Evolutionary conservation across 53 echinoderm and acorn worm species (phyloP).

Genomic region (Temnopleurus reevesii): DNA sequence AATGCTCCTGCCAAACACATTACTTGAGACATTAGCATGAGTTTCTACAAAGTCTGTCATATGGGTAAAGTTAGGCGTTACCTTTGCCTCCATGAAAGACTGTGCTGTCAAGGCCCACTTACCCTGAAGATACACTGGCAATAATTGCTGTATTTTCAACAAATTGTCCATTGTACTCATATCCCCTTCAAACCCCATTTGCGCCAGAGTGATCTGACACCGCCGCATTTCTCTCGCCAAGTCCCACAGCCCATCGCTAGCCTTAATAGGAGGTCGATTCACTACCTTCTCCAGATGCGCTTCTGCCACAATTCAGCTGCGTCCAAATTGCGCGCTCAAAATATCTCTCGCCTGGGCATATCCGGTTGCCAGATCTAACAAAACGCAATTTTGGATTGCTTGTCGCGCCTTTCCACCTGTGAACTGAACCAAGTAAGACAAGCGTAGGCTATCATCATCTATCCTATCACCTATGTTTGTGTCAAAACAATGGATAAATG

Average conservation of each 20-base stretch:
- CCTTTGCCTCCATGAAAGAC: conserved; percentile 33
- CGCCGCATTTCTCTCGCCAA: conserved; percentile 69
- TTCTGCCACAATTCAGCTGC: not conserved
- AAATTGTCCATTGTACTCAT: conserved; percentile 61
- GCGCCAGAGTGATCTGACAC: conserved; percentile 64
- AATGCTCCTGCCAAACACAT: conserved; percentile 39
- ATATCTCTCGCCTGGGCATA: conserved; percentile 24
- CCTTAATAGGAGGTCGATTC: conserved; percentile 50
- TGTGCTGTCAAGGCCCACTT: conserved; percentile 54
- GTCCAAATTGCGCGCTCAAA: conserved; percentile 46
- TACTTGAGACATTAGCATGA: conserved; percentile 42
- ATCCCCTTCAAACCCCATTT: conserved; percentile 67
- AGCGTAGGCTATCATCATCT: not conserved
- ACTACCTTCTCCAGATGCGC: conserved; percentile 21
- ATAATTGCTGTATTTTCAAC: conserved; percentile 55
- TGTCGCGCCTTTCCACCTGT: conserved; percentile 46
- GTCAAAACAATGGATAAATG: conserved; percentile 38
- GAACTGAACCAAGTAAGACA: conserved; percentile 51
- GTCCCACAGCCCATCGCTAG: conserved; percentile 62
- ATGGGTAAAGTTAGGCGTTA: conserved; percentile 38
- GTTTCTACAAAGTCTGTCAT: conserved; percentile 59
- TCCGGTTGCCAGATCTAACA: conserved; percentile 9
- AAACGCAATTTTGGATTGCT: conserved; percentile 47
- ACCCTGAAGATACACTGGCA: conserved; percentile 45
- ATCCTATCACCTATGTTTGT: conserved; percentile 10